These are phyloP conservation scores for Brachyistius frenatus DNA, from an alignment of 2,113 vertebrate genomes.

Conservation along the genomic window DNA sequence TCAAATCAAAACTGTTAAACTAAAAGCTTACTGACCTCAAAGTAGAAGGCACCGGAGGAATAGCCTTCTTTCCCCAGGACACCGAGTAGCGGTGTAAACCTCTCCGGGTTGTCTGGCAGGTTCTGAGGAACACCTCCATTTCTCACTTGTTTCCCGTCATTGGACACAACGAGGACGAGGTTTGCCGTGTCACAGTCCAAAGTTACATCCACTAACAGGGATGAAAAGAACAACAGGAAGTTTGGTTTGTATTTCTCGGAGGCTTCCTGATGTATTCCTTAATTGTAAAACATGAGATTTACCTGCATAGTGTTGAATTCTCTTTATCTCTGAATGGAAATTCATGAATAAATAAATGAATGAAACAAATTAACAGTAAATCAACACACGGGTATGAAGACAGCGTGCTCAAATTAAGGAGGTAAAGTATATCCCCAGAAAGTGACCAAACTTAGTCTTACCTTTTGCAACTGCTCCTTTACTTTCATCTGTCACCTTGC, in stretches of 20 bases:
- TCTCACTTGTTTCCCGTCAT: slow-evolving; percentile 1
- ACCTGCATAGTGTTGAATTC: slow-evolving; percentile 25
- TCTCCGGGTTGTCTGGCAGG: slow-evolving; percentile 15
- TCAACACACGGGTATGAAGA: too few relatives aligned
- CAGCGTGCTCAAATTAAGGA: neutral
- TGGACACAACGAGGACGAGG: slow-evolving; percentile 1
- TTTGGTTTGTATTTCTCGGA: neutral
- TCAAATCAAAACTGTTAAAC: neutral
- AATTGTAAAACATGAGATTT: neutral
- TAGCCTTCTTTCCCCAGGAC: slow-evolving; percentile 24
- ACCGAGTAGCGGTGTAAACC: slow-evolving; percentile 11
- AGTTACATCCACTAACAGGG: slow-evolving; percentile 13
- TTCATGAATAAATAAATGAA: neutral
- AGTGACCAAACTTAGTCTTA: neutral
- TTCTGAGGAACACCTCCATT: neutral
- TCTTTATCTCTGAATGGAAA: slow-evolving; percentile 7
- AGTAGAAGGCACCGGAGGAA: slow-evolving; percentile 20
- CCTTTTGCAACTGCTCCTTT: slow-evolving; percentile 6
- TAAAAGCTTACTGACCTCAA: slow-evolving; percentile 3
- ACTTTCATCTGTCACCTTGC: neutral
- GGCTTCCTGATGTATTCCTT: neutral
- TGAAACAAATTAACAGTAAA: too few relatives aligned
- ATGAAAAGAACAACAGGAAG: neutral
- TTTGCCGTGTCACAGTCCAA: slow-evolving; percentile 16
- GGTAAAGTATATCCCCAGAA: neutral